These are phyloP conservation scores for Brienomyrus brachyistius DNA, from an alignment of 2,113 vertebrate genomes.

Conservation along the genomic window DNA sequence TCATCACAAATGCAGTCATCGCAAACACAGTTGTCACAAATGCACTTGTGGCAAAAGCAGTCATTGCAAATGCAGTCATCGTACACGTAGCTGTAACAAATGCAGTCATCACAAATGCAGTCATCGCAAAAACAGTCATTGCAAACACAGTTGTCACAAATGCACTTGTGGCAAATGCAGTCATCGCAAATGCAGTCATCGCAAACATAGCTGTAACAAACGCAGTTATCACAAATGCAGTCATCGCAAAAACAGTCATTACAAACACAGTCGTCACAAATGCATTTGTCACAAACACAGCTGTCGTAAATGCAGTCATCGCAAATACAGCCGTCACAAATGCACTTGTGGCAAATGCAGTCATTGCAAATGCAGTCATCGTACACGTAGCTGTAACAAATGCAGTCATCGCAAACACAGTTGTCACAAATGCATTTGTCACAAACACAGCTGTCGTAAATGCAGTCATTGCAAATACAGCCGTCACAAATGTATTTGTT, in stretches of 20 bases:
- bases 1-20: not conserved
- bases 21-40: not conserved
- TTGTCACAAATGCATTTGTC: not conserved
- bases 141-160: not conserved
- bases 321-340: not conserved
- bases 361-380: not conserved
- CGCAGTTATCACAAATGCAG: not conserved
- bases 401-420: not conserved
- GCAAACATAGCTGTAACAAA: not conserved
- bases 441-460: not conserved
- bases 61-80: not conserved
- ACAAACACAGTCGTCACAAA: not conserved
- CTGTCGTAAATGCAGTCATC: not conserved
- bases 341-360: too few species aligned
- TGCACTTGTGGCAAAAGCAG: not conserved
- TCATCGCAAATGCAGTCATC: not conserved
- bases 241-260: not conserved
- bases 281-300: not conserved
- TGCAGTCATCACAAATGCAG: not conserved
- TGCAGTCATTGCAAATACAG: not conserved
- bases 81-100: not conserved
- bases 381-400: too few species aligned
- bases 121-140: not conserved
- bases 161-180: not conserved
- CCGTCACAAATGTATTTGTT: not conserved